A percentile compares a stretch with the other conserved stretches of the same genome.
These are phyloP conservation scores for Orchesella cincta DNA, from an alignment of 1,140 invertebrate genomes.

Conservation along the genomic window DNA sequence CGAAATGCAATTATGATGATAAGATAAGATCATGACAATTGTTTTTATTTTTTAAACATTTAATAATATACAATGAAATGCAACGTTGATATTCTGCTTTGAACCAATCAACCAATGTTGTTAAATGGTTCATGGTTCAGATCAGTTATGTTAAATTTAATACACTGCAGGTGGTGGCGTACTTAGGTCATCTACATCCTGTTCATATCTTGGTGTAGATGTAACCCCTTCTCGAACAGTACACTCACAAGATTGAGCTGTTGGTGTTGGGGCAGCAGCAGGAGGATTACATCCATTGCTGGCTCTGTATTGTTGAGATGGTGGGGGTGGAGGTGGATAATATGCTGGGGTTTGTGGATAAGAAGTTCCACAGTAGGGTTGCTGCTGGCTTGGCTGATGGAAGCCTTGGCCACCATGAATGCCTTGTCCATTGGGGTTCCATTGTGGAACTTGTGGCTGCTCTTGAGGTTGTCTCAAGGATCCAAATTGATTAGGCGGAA, in stretches of 20 bases:
- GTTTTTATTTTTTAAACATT: too few relatives aligned
- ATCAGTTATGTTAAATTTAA: neutral
- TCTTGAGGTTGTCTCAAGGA: neutral
- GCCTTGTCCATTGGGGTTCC: too few relatives aligned
- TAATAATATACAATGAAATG: too few relatives aligned
- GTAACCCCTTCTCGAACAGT: constrained; percentile 3
- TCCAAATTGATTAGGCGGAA: too few relatives aligned
- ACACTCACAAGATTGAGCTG: neutral
- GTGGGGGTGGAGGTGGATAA: neutral
- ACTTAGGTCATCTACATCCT: neutral
- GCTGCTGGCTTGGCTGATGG: neutral
- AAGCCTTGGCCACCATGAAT: neutral
- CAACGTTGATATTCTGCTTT: too few relatives aligned
- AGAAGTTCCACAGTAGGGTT: too few relatives aligned
- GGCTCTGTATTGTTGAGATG: neutral
- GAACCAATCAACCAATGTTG: too few relatives aligned
- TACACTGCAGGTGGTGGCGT: neutral
- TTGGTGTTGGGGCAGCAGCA: neutral
- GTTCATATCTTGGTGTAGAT: neutral
- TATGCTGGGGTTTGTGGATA: neutral
- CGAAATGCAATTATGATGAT: too few relatives aligned
- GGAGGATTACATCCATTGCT: neutral
- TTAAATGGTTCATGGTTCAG: neutral
- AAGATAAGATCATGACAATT: too few relatives aligned
- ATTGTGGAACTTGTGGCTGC: neutral